Evolutionary conservation across 2,113 vertebrate genomes (phyloP), one percentile per base, ranked within the genome.

Genomic region (Polypterus senegalus): DNA sequence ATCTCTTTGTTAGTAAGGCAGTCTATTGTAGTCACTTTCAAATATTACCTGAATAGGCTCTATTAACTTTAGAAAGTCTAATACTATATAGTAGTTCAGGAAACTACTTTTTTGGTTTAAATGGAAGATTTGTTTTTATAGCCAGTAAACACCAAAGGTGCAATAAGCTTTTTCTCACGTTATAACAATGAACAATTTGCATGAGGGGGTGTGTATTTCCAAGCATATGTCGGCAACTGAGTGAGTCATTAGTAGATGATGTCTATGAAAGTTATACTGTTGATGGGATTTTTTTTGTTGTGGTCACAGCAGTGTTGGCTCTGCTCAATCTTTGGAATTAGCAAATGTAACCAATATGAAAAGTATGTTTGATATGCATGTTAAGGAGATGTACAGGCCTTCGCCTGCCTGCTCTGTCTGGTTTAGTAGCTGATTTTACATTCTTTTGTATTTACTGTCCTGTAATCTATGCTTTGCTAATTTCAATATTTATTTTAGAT

Each of bases 211-310:
- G 64, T 46, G 11, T 6, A 4, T 9, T 48, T 9, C 51, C 45
- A 47, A 3, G 4, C 4, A 58, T 45, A 7, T 45, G 8, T 57
- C 27, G 48, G 11, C 43, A 47, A 47, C n/a, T 9, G 47, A 5
- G 52, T 8, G 61, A 63, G 47, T 48, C 47, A 46, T 47, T 11
- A 27, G 27, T 58, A 49, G 59, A 60, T 27, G 27, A 61, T 9
- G 47, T 54, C 58, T 61, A 48, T 65, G 9, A 46, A 11, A 60
- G 53, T 54, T 27, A 47, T 47, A 58, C 49, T 55, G 63, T 55
- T 54, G 46, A 46, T 27, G 27, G 47, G 46, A 56, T 54, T 48
- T 47, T 65, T 27, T 27, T 59, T 61, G 47, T 8, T 58, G 56
- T 58, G 52, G 59, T 58, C 5, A n/a, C 47, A 6, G 51, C 27